Evolutionary conservation across 2,113 vertebrate genomes (phyloP).

Genomic region (Macaca mulatta): DNA sequence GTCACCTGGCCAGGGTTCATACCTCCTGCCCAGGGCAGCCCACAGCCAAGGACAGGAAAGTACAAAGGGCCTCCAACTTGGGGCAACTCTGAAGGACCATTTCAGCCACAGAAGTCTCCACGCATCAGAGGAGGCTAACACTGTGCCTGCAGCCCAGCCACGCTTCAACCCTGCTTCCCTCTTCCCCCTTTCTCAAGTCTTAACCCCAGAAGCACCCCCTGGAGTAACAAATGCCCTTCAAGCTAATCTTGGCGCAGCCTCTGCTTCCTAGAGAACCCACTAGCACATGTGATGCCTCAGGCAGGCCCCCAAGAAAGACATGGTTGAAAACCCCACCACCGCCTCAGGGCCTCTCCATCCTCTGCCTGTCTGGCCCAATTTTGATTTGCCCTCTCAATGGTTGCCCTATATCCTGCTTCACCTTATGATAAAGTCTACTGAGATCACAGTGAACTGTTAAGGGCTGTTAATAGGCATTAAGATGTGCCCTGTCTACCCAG

Average conservation of each 20-base stretch:
- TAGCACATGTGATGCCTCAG: fast-evolving
- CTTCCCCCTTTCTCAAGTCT: background rate
- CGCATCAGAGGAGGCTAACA: background rate
- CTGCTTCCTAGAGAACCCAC: background rate
- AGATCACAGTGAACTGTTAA: background rate
- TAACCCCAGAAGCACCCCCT: background rate
- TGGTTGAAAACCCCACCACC: background rate
- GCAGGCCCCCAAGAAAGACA: background rate
- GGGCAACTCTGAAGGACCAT: background rate
- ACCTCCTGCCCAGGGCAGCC: background rate
- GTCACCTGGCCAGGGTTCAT: background rate
- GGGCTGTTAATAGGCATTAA: background rate
- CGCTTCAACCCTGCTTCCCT: background rate
- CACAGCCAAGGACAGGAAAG: background rate
- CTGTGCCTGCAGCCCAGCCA: background rate
- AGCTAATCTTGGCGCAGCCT: background rate
- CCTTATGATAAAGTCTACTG: background rate
- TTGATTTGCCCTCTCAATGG: background rate
- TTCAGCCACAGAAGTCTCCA: background rate
- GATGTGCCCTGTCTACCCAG: background rate
- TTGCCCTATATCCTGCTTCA: background rate
- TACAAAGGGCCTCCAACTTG: background rate
- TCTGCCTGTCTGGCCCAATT: background rate
- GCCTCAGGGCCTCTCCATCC: background rate
- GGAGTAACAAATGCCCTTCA: background rate